A percentile compares a stretch with the other conserved stretches of the same genome.
phyloP scores from a whole-genome alignment of 2,888 invertebrate genomes.

The Actias luna region DNA sequence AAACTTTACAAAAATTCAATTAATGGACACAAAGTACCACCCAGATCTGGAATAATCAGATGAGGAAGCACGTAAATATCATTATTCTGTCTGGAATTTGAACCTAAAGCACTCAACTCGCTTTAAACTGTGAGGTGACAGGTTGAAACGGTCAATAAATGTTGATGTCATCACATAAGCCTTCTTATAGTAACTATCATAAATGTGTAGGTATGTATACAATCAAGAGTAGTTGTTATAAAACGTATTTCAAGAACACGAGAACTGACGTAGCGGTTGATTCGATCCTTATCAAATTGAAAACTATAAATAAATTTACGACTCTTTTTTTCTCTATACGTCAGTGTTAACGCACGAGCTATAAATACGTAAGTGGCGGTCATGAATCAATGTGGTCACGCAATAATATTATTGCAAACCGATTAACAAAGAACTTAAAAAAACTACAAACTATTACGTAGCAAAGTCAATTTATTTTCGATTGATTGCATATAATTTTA shows the following conservation, averaged over 20 bases:
- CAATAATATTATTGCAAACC: constrained; percentile 24
- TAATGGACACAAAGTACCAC: background rate
- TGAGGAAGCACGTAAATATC: too few relatives aligned
- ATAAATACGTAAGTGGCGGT: constrained; percentile 27
- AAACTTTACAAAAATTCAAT: background rate
- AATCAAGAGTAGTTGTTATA: background rate
- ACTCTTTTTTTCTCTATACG: constrained; percentile 36
- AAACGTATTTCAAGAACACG: background rate
- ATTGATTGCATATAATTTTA: too few relatives aligned
- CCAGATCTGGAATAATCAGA: too few relatives aligned
- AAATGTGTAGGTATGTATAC: background rate
- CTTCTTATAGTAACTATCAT: background rate
- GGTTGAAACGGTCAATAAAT: too few relatives aligned
- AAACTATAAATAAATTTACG: constrained; percentile 34
- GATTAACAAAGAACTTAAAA: constrained; percentile 19
- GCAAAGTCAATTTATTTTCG: background rate
- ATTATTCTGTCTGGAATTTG: too few relatives aligned
- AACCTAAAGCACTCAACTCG: too few relatives aligned
- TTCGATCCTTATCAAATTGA: constrained; percentile 41
- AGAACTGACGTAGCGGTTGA: constrained; percentile 41
- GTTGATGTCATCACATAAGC: too few relatives aligned
- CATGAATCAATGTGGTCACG: constrained; percentile 28
- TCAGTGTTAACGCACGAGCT: constrained; percentile 33
- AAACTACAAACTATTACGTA: background rate
- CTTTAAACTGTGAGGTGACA: too few relatives aligned